Evolutionary conservation across 2,888 invertebrate genomes (phyloP).

Genomic region (Aphidius colemani): DNA sequence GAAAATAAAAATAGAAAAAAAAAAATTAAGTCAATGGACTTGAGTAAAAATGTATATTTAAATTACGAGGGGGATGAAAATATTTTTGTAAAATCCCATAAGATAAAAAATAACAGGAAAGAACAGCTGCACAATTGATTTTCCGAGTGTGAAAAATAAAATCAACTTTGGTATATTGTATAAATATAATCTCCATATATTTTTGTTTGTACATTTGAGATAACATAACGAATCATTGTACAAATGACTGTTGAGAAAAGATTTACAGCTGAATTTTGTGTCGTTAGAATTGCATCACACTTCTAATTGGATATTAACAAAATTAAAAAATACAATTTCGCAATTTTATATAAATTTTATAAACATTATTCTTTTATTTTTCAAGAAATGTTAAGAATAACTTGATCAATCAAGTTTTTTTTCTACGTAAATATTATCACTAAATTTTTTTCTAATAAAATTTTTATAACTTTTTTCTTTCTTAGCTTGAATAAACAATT

Average conservation of each 20-base stretch:
- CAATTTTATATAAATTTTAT: no score
- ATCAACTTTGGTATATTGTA: slow-evolving; percentile 4
- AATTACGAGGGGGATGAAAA: not conserved
- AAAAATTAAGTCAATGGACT: not conserved
- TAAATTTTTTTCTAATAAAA: no score
- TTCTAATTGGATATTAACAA: not conserved
- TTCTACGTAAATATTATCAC: no score
- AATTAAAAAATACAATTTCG: not conserved
- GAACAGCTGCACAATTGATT: slow-evolving; percentile 36
- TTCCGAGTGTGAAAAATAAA: slow-evolving; percentile 19
- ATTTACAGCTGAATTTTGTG: no score
- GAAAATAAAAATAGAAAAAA: not conserved
- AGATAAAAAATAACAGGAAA: slow-evolving; percentile 27
- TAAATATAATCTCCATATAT: not conserved
- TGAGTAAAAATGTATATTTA: not conserved
- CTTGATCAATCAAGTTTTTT: no score
- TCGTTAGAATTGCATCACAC: not conserved
- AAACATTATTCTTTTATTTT: no score
- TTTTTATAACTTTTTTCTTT: no score
- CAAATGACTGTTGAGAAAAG: no score
- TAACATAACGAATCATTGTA: not conserved
- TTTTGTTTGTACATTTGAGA: slow-evolving; percentile 9
- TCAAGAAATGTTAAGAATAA: no score
- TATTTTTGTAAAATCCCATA: slow-evolving; percentile 6
- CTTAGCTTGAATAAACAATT: no score